Base-by-base conservation (phyloP, 2,113 vertebrate genomes). In the Microtus pennsylvanicus region DNA sequence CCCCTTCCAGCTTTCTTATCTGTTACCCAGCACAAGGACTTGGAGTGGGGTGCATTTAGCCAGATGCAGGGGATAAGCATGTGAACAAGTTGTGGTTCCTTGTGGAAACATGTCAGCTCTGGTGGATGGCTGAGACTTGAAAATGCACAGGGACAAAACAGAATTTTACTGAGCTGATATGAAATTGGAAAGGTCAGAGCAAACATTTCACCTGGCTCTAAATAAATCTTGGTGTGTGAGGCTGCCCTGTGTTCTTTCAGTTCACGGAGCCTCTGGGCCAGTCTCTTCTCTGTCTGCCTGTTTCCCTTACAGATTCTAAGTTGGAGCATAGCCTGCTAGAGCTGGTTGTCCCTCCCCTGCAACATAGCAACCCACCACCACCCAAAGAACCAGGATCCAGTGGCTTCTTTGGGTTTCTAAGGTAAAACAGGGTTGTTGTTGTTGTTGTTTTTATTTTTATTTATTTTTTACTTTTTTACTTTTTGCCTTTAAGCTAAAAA, bases 381-480 rank as follows among this genome's bases (percentile, higher is more conserved):
- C 76, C 93, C 2, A 42, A 74, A 55, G 72, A 87, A 55, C 87
- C 1, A 10, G 89, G 30, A 77, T 30, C 76, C 55, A 38, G 67
- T 2, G 87, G 97, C 72, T 94, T 98, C 92, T 87, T 97, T 35
- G 96, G 90, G 45, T 96, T 98, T 93, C 77, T 98, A 26, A 97
- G 97, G 97, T 97, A 95, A 94, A 92, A 90, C 35, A 55, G 65
- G 61, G 61, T 63, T 63, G 7, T 63, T 63, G 61, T 63, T 63
- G 7, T 63, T 63, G 2, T 63, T 63, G 2, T 19, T 58, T 19
- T 58, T 58, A 19, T 58, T 58, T 19, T 58, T 58, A 58, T 58
- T 58, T 58, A 58, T 58, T 58, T 19, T 19, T 50, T 50, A 50
- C 12, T 50, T 50, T 58, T 19, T 55, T 55, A 55, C 4, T 45